phyloP scores from a whole-genome alignment of 2,113 vertebrate genomes.

The Tringa solitaria region DNA sequence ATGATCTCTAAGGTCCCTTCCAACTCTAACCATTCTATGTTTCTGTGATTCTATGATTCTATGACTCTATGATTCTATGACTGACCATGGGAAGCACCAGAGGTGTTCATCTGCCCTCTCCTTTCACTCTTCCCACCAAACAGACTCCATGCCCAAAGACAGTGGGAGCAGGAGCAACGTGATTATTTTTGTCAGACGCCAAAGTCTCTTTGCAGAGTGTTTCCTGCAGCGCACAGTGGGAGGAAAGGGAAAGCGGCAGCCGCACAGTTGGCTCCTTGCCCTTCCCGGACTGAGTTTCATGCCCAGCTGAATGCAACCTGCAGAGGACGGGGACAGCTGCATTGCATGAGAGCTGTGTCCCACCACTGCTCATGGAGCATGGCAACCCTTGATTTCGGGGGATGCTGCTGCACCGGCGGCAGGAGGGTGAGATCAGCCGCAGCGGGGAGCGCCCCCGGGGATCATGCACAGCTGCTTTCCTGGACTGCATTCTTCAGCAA shows the following conservation, averaged over 20 bases:
- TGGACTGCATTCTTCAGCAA: background rate
- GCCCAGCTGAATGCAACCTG: rapidly evolving
- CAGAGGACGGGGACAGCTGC: background rate
- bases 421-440: background rate
- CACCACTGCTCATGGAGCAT: rapidly evolving
- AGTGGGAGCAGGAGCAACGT: background rate
- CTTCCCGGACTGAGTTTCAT: rapidly evolving
- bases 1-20: no score
- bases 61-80: background rate
- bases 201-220: background rate
- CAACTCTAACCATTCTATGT: no score
- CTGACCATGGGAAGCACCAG: background rate
- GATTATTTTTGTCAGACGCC: background rate
- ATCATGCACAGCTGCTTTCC: rapidly evolving
- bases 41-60: background rate
- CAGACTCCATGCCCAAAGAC: background rate
- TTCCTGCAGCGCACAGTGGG: rapidly evolving
- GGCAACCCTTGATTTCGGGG: rapidly evolving
- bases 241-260: background rate
- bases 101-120: background rate
- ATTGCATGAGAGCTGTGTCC: rapidly evolving
- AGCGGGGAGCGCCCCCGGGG: background rate
- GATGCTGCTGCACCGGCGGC: background rate
- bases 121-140: background rate
- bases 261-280: background rate